Evolutionary conservation across 2,888 invertebrate species (phyloP), one percentile per base, ranked within the genome.

Genomic region (Teinopalpus imperialis): DNA sequence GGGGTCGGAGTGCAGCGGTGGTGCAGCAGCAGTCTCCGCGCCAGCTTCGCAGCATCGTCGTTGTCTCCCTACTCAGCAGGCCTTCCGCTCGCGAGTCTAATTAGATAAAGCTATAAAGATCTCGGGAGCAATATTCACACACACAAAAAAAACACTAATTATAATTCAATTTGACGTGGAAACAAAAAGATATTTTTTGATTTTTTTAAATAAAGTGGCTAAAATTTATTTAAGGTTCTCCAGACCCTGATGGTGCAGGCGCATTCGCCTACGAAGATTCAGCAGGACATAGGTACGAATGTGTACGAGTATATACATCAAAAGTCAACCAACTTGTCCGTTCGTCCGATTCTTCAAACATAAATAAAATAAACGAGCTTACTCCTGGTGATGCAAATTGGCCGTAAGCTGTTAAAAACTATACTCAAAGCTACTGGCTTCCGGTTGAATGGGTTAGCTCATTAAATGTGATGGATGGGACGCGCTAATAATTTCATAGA

Each of bases 201-300:
- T n/a, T n/a, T n/a, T n/a, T n/a, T n/a, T n/a, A n/a, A n/a, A n/a
- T n/a, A n/a, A n/a, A n/a, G n/a, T n/a, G n/a, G 16, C 4, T 16
- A 16, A 16, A 2, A 18, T 34, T 36, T 35, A 10, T 48, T 61
- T 0, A 56, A 59, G 59, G 55, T 39, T 51, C 49, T 37, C 57
- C 64, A 31, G 48, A 49, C 24, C 51, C 60, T 47, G 57, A 60
- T 16, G 80, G 81, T 31, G 78, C 72, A 41, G 81, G 79, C 3
- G 74, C 70, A 3, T 86, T 61, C 61, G 60, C 81, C 1, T 85
- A 74, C 54, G 71, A 74, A 57, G 87, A 86, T 57, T 69, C 85
- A 1, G 21, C 67, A 2, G 88, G 88, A 51, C 73, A 76, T 60
- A 83, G 82, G 81, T 83, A 83, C 66, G 79, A 77, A 53, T 86